Percentiles rank a stretch among this genome's conserved stretches.
phyloP scores from a whole-genome alignment of 2,888 invertebrate genomes.

The Apodemia duryi region DNA sequence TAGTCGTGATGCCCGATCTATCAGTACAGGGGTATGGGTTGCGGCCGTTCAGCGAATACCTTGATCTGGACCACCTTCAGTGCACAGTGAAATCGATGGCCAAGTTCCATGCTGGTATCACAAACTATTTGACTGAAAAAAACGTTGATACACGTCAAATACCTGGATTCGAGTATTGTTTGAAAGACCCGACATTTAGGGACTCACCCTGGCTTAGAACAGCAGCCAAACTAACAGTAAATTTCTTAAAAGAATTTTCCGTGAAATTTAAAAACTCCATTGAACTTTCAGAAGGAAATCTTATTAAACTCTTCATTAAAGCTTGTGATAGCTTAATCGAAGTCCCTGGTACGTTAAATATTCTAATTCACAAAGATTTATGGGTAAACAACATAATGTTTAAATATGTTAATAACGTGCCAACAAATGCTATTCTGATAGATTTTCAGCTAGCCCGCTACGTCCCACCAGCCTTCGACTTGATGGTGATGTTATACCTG shows the following conservation, averaged over 20 bases:
- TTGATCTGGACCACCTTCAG: constrained; percentile 47
- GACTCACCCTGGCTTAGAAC: constrained; percentile 51
- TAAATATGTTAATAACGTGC: constrained; percentile 44
- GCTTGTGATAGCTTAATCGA: constrained; percentile 47
- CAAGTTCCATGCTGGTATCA: constrained; percentile 57
- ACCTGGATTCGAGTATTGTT: constrained; percentile 39
- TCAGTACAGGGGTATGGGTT: constrained; percentile 46
- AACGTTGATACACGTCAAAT: constrained; percentile 33
- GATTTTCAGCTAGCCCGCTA: constrained; percentile 61
- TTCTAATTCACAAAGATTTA: constrained; percentile 57
- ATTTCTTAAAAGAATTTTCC: constrained; percentile 49
- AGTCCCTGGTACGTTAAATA: constrained; percentile 48
- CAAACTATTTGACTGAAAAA: constrained; percentile 48
- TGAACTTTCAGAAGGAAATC: constrained; percentile 39
- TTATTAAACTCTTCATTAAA: constrained; percentile 39
- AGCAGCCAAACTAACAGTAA: constrained; percentile 47
- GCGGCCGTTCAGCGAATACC: constrained; percentile 35
- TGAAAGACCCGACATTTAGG: constrained; percentile 45
- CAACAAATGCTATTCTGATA: constrained; percentile 48
- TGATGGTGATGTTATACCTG: constrained; percentile 50
- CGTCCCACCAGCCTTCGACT: constrained; percentile 59
- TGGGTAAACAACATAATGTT: constrained; percentile 67
- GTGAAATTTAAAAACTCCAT: constrained; percentile 36
- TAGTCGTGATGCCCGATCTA: constrained; percentile 62
- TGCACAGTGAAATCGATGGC: constrained; percentile 45